These are phyloP conservation scores for Megalops atlanticus DNA, from an alignment of 2,113 vertebrate genomes.

Conservation along the genomic window DNA sequence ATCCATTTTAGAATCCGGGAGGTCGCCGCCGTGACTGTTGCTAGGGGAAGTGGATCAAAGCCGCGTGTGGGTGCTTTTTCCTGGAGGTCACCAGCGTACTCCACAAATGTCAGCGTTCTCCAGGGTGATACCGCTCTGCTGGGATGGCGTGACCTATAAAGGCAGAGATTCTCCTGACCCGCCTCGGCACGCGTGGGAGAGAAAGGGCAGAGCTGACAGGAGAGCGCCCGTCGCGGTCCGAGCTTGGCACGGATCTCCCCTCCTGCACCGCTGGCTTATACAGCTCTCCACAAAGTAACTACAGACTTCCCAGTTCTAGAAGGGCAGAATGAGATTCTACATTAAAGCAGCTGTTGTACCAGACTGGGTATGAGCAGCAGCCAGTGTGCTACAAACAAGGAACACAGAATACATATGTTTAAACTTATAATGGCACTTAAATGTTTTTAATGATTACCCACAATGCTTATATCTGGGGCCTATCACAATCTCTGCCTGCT, in stretches of 20 bases:
- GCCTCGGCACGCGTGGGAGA: not conserved
- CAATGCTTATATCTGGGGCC: no score
- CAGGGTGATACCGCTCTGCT: not conserved
- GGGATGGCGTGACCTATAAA: not conserved
- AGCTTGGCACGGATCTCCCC: not conserved
- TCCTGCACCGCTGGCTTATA: no score
- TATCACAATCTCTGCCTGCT: no score
- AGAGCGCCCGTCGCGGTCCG: not conserved
- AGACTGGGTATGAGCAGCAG: no score
- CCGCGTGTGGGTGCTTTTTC: not conserved
- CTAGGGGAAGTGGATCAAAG: not conserved
- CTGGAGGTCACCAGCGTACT: not conserved
- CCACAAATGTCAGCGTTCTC: not conserved
- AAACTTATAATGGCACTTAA: no score
- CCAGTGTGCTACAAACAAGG: no score
- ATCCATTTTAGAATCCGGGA: not conserved
- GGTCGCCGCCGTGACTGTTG: not conserved
- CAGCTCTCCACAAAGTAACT: not conserved
- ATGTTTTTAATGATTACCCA: no score
- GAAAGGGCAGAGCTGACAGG: not conserved
- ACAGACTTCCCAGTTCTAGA: not conserved
- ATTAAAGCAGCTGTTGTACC: no score
- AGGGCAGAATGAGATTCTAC: no score
- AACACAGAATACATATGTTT: no score
- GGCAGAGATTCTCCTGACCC: not conserved